Base-by-base conservation (phyloP, 2,113 vertebrate genomes). In the Ictalurus furcatus region DNA sequence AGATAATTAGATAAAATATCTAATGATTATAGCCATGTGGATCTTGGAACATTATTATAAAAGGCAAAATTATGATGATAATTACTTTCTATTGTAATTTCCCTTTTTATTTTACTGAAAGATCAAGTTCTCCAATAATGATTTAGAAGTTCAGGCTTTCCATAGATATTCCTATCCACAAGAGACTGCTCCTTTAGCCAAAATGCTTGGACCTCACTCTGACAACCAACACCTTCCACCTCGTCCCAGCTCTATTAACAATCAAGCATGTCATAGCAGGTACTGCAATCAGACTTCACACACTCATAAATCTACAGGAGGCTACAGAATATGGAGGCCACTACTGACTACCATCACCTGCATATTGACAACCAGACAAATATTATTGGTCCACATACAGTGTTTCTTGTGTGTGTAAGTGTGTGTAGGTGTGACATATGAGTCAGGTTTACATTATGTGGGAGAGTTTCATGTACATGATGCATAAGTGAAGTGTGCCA, bases 231-330 rank as follows among this genome's bases (percentile, higher is more conserved):
- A 44, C 37, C 82, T 69, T 71, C 78, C 59, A 65, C 58, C 37
- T 67, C 71, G 82, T 83, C 48, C 44, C 61, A 87, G 78, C 78
- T 84, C 88, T 37, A 89, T 87, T 87, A 84, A 84, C 85, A 89
- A 88, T 88, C 87, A 85, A 91, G 67, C 90, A 86, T 84, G 85
- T 88, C 91, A 88, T 67, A 84, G 78, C 63, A 52, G 34, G 79
- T 71, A 25, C 78, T 80, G 69, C 81, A 74, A 82, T 74, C 83
- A 73, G 25, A 78, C 82, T 48, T 79, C 76, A 87, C 88, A 85
- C 61, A 14, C 56, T 87, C 56, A 82, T 92, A 90, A 89, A 90
- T 89, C 85, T 90, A 87, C 65, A 30, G 16, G n/a, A 28, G 69
- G 65, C 37, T 61, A 34, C 71, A 56, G 56, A n/a, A 78, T 30